Evolutionary conservation across 1,140 invertebrate genomes (phyloP).

Genomic region (Zaprionus gabonicus): DNA sequence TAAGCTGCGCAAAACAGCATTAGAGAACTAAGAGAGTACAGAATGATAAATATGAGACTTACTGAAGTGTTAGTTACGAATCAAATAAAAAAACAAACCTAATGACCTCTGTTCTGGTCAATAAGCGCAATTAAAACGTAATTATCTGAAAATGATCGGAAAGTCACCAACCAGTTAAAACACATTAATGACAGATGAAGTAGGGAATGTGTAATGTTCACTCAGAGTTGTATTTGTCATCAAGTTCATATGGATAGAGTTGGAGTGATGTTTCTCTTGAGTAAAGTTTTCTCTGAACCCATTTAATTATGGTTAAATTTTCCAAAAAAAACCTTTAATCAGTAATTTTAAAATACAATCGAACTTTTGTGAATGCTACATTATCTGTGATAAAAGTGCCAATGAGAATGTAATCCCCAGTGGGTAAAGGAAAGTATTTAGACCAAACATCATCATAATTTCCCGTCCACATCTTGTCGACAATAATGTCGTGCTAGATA

Average conservation of each 20-base stretch:
- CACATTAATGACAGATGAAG: neutral
- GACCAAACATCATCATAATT: neutral
- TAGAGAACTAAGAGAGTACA: neutral
- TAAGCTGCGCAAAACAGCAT: neutral
- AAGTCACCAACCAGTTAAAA: neutral
- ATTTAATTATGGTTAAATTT: too few species aligned
- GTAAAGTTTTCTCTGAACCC: too few species aligned
- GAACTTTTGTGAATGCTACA: too few species aligned
- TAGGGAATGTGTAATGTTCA: neutral
- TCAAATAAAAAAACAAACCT: neutral
- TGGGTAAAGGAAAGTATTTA: neutral
- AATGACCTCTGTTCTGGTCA: neutral
- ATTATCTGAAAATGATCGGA: neutral
- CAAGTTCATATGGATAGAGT: neutral
- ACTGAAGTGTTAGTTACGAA: too few species aligned
- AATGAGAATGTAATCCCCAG: neutral
- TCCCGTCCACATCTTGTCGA: constrained; percentile 5
- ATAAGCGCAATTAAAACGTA: neutral
- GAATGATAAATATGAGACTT: neutral
- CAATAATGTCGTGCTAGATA: neutral
- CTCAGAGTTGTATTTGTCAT: neutral
- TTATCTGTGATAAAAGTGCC: neutral
- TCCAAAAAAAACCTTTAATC: too few species aligned
- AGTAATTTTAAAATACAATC: too few species aligned
- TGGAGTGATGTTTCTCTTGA: too few species aligned